Conservation (phyloP, 2,113 vertebrate species). For the cat (Felis catus) region DNA sequence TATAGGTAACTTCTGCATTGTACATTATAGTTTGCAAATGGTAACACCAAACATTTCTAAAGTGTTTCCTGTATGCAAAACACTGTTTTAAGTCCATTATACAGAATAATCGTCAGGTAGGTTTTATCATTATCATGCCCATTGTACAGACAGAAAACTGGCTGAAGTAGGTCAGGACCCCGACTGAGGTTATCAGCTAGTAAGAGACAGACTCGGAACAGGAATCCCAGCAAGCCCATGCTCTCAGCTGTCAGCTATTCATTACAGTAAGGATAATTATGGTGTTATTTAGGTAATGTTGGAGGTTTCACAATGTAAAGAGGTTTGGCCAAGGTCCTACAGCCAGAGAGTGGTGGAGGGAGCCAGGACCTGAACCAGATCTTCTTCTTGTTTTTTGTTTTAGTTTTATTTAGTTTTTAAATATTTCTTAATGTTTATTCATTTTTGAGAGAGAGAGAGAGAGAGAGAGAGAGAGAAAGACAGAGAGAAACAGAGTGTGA, state of each 20-base stretch:
- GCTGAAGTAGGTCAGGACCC: neutral
- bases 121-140: too few relatives aligned
- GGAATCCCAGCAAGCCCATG: neutral
- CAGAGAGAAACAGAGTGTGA: too few relatives aligned
- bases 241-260: neutral
- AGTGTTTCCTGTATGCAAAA: neutral
- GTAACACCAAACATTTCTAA: neutral
- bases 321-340: neutral
- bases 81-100: neutral
- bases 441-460: too few relatives aligned
- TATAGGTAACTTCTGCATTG: neutral
- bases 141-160: neutral
- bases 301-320: neutral
- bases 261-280: neutral
- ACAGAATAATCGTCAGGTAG: neutral
- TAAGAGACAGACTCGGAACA: neutral
- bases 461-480: too few relatives aligned
- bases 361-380: neutral
- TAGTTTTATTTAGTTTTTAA: too few relatives aligned
- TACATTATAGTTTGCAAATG: neutral
- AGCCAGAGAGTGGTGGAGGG: neutral
- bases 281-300: neutral
- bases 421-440: too few relatives aligned
- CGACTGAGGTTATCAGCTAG: neutral
- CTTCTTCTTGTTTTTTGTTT: neutral